Percentiles rank a stretch among this genome's conserved stretches.
phyloP scores from a whole-genome alignment of 2,797 vertebrate genomes.

The Anisognathus igniventris region DNA sequence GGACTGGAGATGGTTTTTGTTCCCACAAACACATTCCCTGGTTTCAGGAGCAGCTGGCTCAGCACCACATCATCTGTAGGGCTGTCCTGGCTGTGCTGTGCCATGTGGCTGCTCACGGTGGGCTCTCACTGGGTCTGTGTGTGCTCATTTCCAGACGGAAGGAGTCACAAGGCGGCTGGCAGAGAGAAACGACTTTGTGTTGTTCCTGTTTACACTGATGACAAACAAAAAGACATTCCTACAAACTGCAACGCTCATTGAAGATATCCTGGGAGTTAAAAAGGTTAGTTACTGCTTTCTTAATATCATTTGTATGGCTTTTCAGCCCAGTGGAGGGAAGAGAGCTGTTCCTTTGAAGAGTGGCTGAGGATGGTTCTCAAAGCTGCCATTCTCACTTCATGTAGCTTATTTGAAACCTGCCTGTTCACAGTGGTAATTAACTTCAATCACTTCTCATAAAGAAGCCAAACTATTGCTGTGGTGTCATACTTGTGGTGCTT shows the following conservation, averaged over 20 bases:
- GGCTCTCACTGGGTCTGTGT: background rate
- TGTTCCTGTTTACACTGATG: constrained; percentile 97
- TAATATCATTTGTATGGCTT: background rate
- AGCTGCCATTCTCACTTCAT: background rate
- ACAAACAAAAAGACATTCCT: constrained; percentile 98
- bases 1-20: background rate
- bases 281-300: constrained; percentile 79
- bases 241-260: constrained; percentile 95
- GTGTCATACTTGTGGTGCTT: background rate
- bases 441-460: background rate
- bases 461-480: background rate
- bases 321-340: background rate
- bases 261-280: constrained; percentile 96
- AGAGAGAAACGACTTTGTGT: constrained; percentile 93
- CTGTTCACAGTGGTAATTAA: background rate
- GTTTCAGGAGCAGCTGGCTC: background rate
- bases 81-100: background rate
- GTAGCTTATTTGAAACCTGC: background rate
- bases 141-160: constrained; percentile 80
- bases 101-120: accelerated
- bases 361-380: background rate
- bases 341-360: background rate
- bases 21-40: background rate
- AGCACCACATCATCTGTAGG: background rate
- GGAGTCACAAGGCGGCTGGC: constrained; percentile 93